These are phyloP conservation scores for Merluccius polli DNA, from an alignment of 2,797 vertebrate genomes.

Conservation along the genomic window DNA sequence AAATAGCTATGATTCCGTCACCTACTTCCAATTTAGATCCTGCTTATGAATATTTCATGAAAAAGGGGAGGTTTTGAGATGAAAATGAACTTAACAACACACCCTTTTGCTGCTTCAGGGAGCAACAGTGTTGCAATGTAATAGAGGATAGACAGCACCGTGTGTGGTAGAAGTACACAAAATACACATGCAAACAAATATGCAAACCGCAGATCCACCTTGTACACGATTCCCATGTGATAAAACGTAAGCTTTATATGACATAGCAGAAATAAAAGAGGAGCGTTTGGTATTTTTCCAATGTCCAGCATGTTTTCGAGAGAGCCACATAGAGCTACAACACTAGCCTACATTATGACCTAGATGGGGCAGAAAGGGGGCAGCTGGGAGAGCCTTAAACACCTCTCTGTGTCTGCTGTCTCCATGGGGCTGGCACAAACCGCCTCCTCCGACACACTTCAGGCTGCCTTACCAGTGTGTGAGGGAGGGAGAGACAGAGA, in stretches of 20 bases:
- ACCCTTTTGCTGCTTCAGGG: conserved; percentile 15
- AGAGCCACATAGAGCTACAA: conserved; percentile 18
- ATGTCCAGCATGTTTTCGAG: not conserved
- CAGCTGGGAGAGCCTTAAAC: conserved; percentile 57
- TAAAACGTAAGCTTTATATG: not conserved
- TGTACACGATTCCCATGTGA: too few species aligned
- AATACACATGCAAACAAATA: too few species aligned
- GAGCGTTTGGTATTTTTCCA: not conserved
- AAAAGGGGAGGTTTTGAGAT: conserved; percentile 45
- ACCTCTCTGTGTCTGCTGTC: conserved; percentile 53
- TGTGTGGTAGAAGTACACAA: too few species aligned
- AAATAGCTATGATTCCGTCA: conserved; percentile 51
- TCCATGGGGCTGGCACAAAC: conserved; percentile 36
- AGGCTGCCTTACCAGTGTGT: conserved; percentile 29
- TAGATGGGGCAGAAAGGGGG: conserved; percentile 57
- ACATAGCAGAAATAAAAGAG: not conserved
- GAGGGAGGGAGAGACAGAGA: not conserved
- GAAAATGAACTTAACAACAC: conserved; percentile 45
- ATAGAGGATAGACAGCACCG: not conserved
- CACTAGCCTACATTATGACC: conserved; percentile 65
- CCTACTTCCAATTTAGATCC: conserved; percentile 42
- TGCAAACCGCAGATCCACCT: too few species aligned
- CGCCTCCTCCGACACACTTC: conserved; percentile 43
- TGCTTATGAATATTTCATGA: conserved; percentile 58
- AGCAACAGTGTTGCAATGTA: not conserved